phyloP scores from a whole-genome alignment of 2,888 invertebrate genomes.

The Philhelius pedissequus region DNA sequence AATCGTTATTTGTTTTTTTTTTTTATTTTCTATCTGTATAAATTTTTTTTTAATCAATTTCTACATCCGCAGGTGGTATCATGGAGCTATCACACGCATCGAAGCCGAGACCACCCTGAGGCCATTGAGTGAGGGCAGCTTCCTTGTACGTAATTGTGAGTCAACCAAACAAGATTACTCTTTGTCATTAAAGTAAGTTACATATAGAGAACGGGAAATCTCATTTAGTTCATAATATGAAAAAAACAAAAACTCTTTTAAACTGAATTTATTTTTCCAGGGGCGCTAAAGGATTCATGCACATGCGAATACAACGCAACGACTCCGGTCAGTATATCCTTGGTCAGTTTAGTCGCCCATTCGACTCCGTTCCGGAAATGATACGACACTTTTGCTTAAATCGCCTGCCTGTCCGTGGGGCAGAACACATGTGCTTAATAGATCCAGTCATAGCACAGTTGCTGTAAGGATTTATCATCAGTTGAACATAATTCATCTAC shows the following conservation, averaged over 20 bases:
- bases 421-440: constrained; percentile 96
- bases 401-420: constrained; percentile 95
- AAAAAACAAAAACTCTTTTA: not conserved
- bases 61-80: constrained; percentile 88
- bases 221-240: not conserved
- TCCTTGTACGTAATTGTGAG: constrained; percentile 95
- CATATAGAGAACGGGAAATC: not conserved
- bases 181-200: constrained; percentile 93
- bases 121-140: constrained; percentile 93
- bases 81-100: constrained; percentile 93
- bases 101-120: constrained; percentile 94
- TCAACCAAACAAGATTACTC: constrained; percentile 96
- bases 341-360: constrained; percentile 95
- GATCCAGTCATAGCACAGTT: constrained; percentile 94
- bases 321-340: constrained; percentile 90
- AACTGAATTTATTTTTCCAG: constrained; percentile 79
- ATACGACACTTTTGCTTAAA: constrained; percentile 95
- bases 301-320: constrained; percentile 94
- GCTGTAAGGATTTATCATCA: constrained; percentile 79
- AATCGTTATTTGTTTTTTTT: constrained; percentile 12
- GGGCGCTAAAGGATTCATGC: constrained; percentile 97
- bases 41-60: constrained; percentile 44
- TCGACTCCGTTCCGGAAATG: constrained; percentile 95
- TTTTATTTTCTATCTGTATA: not conserved
- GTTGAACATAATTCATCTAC: constrained; percentile 42